A percentile compares a stretch with the other conserved stretches of the same genome.
Conservation (phyloP, 2,888 invertebrate genomes). For the Margaritifera margaritifera region DNA sequence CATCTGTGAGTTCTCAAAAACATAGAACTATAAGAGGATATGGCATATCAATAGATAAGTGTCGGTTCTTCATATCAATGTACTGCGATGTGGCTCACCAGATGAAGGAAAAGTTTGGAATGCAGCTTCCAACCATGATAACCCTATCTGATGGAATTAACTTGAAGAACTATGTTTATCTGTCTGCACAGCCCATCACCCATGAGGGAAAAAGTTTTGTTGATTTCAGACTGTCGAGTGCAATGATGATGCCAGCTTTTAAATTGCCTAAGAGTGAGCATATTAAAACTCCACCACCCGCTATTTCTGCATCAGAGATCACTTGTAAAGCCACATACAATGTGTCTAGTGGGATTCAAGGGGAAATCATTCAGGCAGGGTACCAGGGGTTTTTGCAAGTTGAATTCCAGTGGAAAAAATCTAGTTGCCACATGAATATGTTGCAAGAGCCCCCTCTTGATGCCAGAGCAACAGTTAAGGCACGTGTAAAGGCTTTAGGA, state of each 20-base stretch:
- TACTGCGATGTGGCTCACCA: too few species aligned
- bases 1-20: constrained; percentile 1
- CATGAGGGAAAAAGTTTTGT: constrained; percentile 29
- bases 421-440: constrained; percentile 19
- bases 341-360: constrained; percentile 10
- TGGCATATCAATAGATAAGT: too few species aligned
- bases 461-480: constrained; percentile 43
- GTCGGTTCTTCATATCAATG: neutral
- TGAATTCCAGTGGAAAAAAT: constrained; percentile 50
- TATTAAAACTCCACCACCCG: constrained; percentile 14
- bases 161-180: constrained; percentile 34
- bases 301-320: constrained; percentile 27
- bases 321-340: constrained; percentile 38
- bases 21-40: too few species aligned
- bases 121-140: constrained; percentile 28
- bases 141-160: constrained; percentile 48
- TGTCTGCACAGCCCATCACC: constrained; percentile 25
- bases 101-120: too few species aligned
- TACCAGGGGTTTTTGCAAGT: constrained; percentile 42
- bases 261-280: constrained; percentile 19
- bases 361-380: constrained; percentile 16
- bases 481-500: constrained; percentile 43
- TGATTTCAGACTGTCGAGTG: constrained; percentile 38
- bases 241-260: constrained; percentile 22
- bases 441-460: constrained; percentile 49